A percentile compares a stretch with the other conserved stretches of the same genome.
These are phyloP conservation scores for Hepsetus odoe DNA, from an alignment of 2,113 vertebrate genomes.

Conservation along the genomic window DNA sequence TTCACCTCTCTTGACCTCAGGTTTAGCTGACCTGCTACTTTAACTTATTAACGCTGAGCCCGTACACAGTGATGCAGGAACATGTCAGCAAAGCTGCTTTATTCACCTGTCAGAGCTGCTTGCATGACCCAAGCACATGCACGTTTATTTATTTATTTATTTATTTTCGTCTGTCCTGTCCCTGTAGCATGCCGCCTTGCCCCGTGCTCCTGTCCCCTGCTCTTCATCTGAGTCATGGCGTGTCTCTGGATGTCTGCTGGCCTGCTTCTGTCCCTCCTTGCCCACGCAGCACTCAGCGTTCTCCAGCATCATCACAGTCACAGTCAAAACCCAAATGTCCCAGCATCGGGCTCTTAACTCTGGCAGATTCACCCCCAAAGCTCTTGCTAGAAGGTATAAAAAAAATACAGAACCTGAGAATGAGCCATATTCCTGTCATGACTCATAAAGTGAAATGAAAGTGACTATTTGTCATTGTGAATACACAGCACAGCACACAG, in stretches of 20 bases:
- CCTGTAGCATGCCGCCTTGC: conserved; percentile 2
- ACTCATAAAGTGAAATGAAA: too few species aligned
- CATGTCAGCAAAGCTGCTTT: background rate
- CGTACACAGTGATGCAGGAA: background rate
- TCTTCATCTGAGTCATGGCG: conserved; percentile 35
- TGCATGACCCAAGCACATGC: background rate
- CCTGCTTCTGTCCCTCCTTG: background rate
- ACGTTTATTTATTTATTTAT: too few species aligned
- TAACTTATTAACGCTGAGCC: background rate
- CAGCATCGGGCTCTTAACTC: background rate
- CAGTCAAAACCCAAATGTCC: conserved; percentile 5
- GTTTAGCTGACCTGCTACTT: background rate
- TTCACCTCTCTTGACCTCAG: background rate
- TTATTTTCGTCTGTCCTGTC: conserved; percentile 7
- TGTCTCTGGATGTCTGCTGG: conserved; percentile 3
- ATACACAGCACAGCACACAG: too few species aligned
- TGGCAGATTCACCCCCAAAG: background rate
- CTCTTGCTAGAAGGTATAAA: background rate
- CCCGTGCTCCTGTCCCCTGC: conserved; percentile 5
- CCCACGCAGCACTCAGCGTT: conserved; percentile 27
- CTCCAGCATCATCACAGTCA: conserved; percentile 8
- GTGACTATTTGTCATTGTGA: too few species aligned
- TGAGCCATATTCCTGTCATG: too few species aligned
- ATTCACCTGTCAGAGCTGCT: background rate
- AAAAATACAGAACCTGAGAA: background rate